These are phyloP conservation scores for Linnaemya tessellans DNA, from an alignment of 2,888 invertebrate genomes.

Conservation along the genomic window DNA sequence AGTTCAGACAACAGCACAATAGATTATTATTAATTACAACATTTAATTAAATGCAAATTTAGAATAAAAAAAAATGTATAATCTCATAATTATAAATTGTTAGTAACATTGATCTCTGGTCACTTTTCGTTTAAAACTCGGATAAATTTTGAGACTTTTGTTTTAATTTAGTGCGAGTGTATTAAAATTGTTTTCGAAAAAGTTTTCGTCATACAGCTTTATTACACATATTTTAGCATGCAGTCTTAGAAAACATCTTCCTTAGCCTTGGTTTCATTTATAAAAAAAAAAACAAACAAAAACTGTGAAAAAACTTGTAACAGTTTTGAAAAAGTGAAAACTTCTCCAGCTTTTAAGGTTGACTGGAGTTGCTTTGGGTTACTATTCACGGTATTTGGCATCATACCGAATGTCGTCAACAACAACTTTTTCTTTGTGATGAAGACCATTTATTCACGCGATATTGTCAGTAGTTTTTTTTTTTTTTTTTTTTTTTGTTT, in stretches of 20 bases:
- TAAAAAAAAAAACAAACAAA: not conserved
- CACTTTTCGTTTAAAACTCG: not conserved
- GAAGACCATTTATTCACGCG: slow-evolving; percentile 61
- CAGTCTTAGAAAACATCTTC: not conserved
- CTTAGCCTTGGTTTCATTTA: slow-evolving; percentile 32
- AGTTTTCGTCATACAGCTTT: not conserved
- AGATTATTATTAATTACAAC: no score
- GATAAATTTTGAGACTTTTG: not conserved
- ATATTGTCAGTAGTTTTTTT: slow-evolving; percentile 11
- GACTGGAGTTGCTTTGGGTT: slow-evolving; percentile 20
- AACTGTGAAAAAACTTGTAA: slow-evolving; percentile 17
- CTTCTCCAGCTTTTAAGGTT: slow-evolving; percentile 30
- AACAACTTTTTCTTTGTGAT: slow-evolving; percentile 64
- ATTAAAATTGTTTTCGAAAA: slow-evolving; percentile 9
- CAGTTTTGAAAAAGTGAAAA: not conserved
- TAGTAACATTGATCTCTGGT: no score
- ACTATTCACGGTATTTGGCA: slow-evolving; percentile 52
- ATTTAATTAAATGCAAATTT: no score
- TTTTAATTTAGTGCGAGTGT: slow-evolving; percentile 18
- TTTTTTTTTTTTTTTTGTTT: not conserved
- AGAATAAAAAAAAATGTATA: no score
- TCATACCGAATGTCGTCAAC: slow-evolving; percentile 63
- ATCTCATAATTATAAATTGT: no score
- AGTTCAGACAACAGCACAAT: no score
- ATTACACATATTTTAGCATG: slow-evolving; percentile 24